Percentiles rank a stretch among this genome's conserved stretches.
phyloP scores from a whole-genome alignment of 2,797 vertebrate genomes.

The Pseudochromis fuscus region DNA sequence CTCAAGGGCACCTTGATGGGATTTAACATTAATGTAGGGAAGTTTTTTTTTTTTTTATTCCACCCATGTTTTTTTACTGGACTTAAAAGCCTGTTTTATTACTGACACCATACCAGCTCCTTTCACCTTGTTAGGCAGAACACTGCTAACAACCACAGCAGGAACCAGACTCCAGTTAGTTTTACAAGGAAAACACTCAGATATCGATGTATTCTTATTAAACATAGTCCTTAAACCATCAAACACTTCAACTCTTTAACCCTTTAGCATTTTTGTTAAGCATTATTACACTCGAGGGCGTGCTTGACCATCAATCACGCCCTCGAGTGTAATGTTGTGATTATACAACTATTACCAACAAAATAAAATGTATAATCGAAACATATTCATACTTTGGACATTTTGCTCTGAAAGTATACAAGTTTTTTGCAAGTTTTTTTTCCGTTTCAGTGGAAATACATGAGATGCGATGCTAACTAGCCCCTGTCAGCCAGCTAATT shows the following conservation, averaged over 20 bases:
- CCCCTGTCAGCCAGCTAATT: no score
- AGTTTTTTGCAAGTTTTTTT: no score
- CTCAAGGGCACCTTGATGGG: conserved; percentile 27
- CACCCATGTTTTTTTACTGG: neutral
- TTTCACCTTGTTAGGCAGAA: neutral
- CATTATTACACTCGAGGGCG: no score
- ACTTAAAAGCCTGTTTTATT: neutral
- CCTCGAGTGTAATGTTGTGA: no score
- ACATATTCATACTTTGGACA: no score
- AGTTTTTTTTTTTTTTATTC: conserved; percentile 5
- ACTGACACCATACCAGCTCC: neutral
- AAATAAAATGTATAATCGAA: no score
- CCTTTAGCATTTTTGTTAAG: conserved; percentile 18
- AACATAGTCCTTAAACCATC: neutral
- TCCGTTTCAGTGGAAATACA: no score
- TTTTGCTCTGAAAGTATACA: no score
- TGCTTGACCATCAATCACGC: no score
- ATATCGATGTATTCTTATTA: neutral
- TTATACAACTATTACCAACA: no score
- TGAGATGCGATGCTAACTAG: no score
- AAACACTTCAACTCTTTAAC: neutral
- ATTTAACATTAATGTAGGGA: conserved; percentile 13
- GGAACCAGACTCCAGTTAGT: neutral
- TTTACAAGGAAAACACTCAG: conserved; percentile 3
- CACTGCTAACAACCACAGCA: neutral